Evolutionary conservation across 2,888 invertebrate genomes (phyloP), one percentile per base, ranked within the genome.

Genomic region (Digitonthophagus gazella): DNA sequence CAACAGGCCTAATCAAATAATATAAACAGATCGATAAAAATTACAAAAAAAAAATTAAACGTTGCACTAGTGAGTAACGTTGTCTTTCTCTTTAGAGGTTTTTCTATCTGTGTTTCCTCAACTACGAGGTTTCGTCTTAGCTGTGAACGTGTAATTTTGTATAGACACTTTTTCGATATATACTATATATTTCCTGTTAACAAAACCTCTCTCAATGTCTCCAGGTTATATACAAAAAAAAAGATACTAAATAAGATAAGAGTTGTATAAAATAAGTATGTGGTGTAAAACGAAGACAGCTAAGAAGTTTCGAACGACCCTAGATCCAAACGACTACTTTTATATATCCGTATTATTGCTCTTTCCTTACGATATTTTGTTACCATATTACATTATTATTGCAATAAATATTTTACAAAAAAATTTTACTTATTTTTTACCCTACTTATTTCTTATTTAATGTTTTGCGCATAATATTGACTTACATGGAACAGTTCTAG

Each of bases 321-420:
- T 61, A 61, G 18, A 19, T 6, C 57, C 16, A n/a, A 19, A 61
- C 61, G 28, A 3, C 20, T 61, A 61, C 61, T 67, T 68, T 68
- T 68, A 64, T 68, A 68, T 68, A 64, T 67, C 67, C 44, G n/a
- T 68, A 68, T 56, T 71, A 67, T 70, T 66, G 69, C 71, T 71
- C 71, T 70, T 67, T 70, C 72, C 67, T 69, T 71, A 69, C 68
- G 69, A 69, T 72, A 71, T 71, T 72, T 72, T 72, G 72, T 72
- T 72, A 72, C 72, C 68, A 69, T 72, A 71, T 69, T 64, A 64
- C 64, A 71, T 69, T 71, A 68, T 64, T 68, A 71, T 69, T 71
- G 71, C 72, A 72, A 72, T 72, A 72, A 72, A 72, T 71, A 72
- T 72, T 72, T 72, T 72, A 70, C 69, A 72, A 67, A 69, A 72